phyloP scores from a whole-genome alignment of 2,888 invertebrate genomes.

The Allolobophora icterica region DNA sequence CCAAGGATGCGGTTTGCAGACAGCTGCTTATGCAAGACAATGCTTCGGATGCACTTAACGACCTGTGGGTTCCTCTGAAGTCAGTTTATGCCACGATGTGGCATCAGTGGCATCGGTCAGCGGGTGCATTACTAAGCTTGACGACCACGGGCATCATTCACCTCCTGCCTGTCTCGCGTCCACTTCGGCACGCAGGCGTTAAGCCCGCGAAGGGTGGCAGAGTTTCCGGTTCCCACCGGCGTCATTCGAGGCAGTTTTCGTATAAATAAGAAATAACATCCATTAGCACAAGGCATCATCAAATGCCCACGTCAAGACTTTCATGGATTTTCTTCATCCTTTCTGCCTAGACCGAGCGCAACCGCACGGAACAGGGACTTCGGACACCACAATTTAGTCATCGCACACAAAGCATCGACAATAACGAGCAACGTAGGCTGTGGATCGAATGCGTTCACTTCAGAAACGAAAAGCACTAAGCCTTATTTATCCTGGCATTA shows the following conservation, averaged over 20 bases:
- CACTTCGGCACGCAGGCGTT: neutral
- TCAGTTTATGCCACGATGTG: neutral
- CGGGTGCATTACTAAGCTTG: neutral
- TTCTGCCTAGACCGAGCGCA: neutral
- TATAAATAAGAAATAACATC: constrained; percentile 4
- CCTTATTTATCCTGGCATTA: neutral
- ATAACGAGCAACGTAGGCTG: neutral
- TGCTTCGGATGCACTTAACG: neutral
- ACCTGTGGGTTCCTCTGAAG: neutral
- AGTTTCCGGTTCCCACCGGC: neutral
- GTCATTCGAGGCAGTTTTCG: neutral
- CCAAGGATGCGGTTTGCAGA: neutral
- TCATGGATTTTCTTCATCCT: neutral
- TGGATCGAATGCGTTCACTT: neutral
- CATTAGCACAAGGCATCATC: neutral
- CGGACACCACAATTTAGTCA: neutral
- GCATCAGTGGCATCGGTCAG: neutral
- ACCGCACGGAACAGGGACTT: neutral
- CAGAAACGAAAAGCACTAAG: neutral
- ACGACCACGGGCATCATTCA: neutral
- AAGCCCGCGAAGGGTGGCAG: neutral
- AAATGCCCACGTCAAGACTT: neutral
- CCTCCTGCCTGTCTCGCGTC: neutral
- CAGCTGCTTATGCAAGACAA: neutral
- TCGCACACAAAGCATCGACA: neutral